These are phyloP conservation scores for Limnephilus lunatus DNA, from an alignment of 2,888 invertebrate species.

Conservation along the genomic window DNA sequence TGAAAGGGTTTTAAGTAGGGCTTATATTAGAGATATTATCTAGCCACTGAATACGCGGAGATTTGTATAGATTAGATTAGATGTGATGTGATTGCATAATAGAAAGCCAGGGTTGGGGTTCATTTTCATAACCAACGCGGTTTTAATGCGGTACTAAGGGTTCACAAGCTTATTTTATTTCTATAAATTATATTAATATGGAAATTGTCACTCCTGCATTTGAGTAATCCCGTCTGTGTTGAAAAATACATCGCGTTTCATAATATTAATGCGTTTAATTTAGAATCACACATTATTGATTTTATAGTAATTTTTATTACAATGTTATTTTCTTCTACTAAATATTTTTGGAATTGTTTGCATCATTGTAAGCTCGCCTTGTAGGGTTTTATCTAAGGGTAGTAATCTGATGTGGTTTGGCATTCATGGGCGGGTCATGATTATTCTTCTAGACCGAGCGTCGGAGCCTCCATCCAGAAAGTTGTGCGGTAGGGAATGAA, in stretches of 20 bases:
- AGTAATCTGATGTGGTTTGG: slow-evolving; percentile 53
- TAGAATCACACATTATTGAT: neutral
- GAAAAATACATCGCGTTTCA: neutral
- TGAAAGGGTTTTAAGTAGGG: neutral
- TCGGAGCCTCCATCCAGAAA: slow-evolving; percentile 12
- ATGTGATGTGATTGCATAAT: neutral
- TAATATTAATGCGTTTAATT: neutral
- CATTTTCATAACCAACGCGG: neutral
- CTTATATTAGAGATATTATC: neutral
- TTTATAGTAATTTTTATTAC: neutral
- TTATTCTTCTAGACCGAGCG: neutral
- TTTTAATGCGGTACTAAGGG: neutral
- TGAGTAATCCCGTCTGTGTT: neutral
- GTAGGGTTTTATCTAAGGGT: slow-evolving; percentile 21
- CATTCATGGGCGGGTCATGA: slow-evolving; percentile 44
- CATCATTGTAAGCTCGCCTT: neutral
- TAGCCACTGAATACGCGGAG: neutral
- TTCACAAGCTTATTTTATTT: neutral
- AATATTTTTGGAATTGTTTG: neutral
- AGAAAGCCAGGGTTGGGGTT: neutral
- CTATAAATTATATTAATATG: neutral
- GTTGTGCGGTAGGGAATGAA: slow-evolving; percentile 34
- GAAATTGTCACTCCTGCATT: neutral
- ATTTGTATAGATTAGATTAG: neutral
- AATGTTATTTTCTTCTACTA: neutral